Evolutionary conservation across 1,140 invertebrate species (phyloP).

Genomic region (Macrocentrus cingulum): DNA sequence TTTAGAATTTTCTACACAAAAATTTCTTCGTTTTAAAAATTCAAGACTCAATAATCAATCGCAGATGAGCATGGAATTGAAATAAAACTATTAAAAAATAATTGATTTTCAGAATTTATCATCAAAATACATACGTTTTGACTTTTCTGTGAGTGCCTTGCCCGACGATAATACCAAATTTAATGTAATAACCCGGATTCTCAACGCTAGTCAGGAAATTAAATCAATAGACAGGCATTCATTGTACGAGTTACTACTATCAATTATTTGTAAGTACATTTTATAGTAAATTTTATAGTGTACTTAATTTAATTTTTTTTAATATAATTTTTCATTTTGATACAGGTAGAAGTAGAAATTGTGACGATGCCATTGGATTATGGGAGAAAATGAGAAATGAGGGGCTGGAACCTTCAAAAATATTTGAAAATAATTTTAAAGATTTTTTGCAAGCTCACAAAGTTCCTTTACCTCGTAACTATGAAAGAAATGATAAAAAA

Average conservation of each 20-base stretch:
- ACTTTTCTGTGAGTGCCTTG: conserved; percentile 49
- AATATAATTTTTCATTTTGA: conserved; percentile 18
- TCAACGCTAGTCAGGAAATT: conserved; percentile 10
- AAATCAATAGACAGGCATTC: not conserved
- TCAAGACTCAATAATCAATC: not conserved
- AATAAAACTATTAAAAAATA: not conserved
- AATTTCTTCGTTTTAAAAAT: too few relatives aligned
- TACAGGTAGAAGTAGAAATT: conserved; percentile 57
- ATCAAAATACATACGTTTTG: conserved; percentile 54
- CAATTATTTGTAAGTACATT: conserved; percentile 57
- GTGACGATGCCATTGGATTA: conserved; percentile 47
- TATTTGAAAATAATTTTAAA: conserved; percentile 46
- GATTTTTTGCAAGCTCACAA: conserved; percentile 36
- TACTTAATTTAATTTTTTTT: conserved; percentile 9
- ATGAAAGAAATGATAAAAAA: not conserved
- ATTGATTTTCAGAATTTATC: conserved; percentile 36
- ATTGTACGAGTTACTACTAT: conserved; percentile 57
- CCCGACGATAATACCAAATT: conserved; percentile 48
- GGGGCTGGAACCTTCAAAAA: conserved; percentile 46
- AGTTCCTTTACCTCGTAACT: not conserved
- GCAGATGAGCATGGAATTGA: not conserved
- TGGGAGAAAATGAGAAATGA: conserved; percentile 55
- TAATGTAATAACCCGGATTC: conserved; percentile 15
- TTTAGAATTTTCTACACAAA: too few relatives aligned
- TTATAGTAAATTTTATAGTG: too few relatives aligned